Conservation (phyloP, 2,113 vertebrate species). For the Pangasianodon hypophthalmus region DNA sequence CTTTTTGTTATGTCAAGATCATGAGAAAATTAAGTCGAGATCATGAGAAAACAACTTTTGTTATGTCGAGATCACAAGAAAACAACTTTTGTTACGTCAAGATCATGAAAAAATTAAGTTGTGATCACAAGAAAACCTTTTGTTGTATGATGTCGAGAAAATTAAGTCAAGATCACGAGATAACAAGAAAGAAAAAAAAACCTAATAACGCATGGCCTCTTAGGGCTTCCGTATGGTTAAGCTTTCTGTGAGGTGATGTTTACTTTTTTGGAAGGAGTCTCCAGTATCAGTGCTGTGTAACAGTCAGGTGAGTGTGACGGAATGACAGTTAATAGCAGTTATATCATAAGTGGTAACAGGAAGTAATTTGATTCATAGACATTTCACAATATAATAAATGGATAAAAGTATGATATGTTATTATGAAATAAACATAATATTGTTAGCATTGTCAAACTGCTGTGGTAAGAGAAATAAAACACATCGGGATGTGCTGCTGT, state of each 20-base stretch:
- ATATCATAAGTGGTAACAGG: background rate
- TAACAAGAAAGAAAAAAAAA: too few species aligned
- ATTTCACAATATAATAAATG: background rate
- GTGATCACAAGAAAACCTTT: too few species aligned
- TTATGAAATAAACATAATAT: background rate
- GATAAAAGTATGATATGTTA: background rate
- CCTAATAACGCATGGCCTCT: too few species aligned
- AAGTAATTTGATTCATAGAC: background rate
- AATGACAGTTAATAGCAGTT: background rate
- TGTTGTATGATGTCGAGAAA: too few species aligned
- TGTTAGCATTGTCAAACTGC: background rate
- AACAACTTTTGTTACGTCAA: too few species aligned
- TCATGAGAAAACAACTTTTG: too few species aligned
- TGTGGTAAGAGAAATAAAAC: background rate
- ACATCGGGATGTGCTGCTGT: background rate
- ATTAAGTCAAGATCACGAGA: too few species aligned
- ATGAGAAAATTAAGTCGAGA: too few species aligned
- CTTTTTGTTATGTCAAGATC: too few species aligned
- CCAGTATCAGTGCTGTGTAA: background rate
- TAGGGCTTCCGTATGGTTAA: too few species aligned
- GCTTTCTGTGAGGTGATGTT: background rate
- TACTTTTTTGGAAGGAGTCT: background rate
- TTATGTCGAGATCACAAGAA: too few species aligned
- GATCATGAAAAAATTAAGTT: too few species aligned
- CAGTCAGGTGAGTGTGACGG: background rate